Evolutionary conservation across 2,113 vertebrate species (phyloP).

Genomic region (Albula goreensis): DNA sequence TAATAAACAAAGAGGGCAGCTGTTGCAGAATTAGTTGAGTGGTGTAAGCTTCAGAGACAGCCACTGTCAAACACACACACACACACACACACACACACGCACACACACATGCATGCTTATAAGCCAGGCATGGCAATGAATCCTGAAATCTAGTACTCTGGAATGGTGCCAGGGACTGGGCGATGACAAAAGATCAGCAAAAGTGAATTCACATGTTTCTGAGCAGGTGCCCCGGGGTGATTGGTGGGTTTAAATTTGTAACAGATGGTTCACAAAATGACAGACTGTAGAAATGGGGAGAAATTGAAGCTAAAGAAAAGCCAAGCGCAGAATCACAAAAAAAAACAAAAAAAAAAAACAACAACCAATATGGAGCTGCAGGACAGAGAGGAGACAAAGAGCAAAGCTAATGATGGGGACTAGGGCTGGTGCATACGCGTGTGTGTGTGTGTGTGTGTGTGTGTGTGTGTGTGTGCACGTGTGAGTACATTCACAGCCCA

Average conservation of each 20-base stretch:
- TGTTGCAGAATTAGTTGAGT: conserved; percentile 21
- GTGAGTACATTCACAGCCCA: background rate
- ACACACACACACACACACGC: conserved; percentile 1
- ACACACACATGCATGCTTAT: background rate
- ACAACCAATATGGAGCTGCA: background rate
- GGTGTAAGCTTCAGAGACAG: conserved; percentile 2
- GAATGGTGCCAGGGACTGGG: conserved; percentile 18
- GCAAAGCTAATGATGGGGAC: background rate
- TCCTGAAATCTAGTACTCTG: conserved; percentile 15
- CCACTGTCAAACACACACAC: conserved; percentile 7
- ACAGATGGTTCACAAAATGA: conserved; percentile 31
- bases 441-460: background rate
- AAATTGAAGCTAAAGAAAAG: background rate
- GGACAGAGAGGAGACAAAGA: background rate
- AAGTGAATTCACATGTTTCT: conserved; percentile 20
- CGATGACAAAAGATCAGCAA: conserved; percentile 22
- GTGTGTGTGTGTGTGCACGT: no score
- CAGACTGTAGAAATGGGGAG: conserved; percentile 10
- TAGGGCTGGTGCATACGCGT: background rate
- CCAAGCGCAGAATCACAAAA: background rate
- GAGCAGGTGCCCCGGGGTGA: conserved; percentile 30
- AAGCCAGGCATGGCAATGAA: conserved; percentile 1
- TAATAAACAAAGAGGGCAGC: conserved; percentile 30
- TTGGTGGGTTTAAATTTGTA: conserved; percentile 5
- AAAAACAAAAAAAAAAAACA: background rate